Evolutionary conservation across 1,140 invertebrate genomes (phyloP).

Genomic region (Drosophila watanabei): DNA sequence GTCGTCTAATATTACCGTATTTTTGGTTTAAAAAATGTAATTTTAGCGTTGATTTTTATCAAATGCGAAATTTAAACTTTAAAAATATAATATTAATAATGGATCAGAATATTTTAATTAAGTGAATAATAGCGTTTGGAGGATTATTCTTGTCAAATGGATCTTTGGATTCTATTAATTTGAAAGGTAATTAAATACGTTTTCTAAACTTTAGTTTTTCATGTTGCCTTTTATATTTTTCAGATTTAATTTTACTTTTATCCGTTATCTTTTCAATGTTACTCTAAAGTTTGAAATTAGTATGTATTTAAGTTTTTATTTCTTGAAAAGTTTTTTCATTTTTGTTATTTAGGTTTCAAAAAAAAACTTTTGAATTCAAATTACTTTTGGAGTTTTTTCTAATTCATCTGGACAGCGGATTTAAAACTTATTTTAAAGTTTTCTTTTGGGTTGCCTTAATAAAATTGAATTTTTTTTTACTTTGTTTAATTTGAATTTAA

Average conservation of each 20-base stretch:
- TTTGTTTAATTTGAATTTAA: neutral
- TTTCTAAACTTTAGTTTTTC: neutral
- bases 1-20: neutral
- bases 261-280: neutral
- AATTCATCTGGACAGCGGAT: neutral
- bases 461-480: no score
- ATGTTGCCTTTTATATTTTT: neutral
- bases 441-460: no score
- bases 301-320: no score
- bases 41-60: neutral
- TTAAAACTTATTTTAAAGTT: neutral
- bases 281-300: neutral
- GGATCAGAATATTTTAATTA: neutral
- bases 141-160: neutral
- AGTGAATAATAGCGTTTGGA: neutral
- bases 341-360: neutral
- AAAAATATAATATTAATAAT: neutral
- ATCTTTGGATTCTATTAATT: neutral
- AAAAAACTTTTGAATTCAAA: conserved; percentile 4
- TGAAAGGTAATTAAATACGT: neutral
- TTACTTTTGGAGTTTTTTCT: neutral
- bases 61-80: neutral
- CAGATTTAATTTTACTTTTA: neutral
- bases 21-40: neutral
- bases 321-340: neutral